Base-by-base conservation (phyloP, 1,140 invertebrate species). In the Archivesica marissinica region DNA sequence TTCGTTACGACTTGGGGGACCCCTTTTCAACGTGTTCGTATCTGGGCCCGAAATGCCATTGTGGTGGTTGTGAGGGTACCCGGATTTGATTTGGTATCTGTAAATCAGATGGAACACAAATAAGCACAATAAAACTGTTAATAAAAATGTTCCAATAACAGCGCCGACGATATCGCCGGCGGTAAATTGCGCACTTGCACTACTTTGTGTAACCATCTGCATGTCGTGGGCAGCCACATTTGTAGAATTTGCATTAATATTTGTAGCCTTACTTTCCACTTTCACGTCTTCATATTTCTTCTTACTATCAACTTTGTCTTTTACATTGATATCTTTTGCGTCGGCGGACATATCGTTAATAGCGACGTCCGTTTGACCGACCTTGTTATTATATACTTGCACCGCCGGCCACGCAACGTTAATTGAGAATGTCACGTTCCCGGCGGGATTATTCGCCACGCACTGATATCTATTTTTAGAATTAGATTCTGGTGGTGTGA, bases 371-470 rank as follows among this genome's bases (percentile, higher is more conserved):
- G 33, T 64, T 41, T 64, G 81, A 68, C 47, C 68, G 15, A 82
- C 72, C 30, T 87, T 83, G 17, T 68, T 44, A 7, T 56, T 50
- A 52, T 74, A 33, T 4, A 79, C 81, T 15, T 35, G 70, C 2
- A 68, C 59, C 9, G 86, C 61, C 4, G 93, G 93, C 92, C 92
- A 93, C 15, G 89, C 88, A 30, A 93, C 91, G 81, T 93, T 93
- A 13, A 94, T 80, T 0, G 91, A 91, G 39, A 94, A 90, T 11
- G 93, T 94, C 6, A 93, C 92, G 75, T 94, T 93, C 13, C 93
- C 93, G 0, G 92, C 93, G 0, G 92, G 91, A 81, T 94, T 94
- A 79, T 89, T 92, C 17, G 93, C 93, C 30, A 94, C 84, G 79
- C 93, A 94, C 76, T 90, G 89, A 82, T 93, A 94, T 66, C 83